Evolutionary conservation across 2,797 vertebrate genomes (phyloP), one percentile per base, ranked within the genome.

Genomic region (Notolepis coatsorum): DNA sequence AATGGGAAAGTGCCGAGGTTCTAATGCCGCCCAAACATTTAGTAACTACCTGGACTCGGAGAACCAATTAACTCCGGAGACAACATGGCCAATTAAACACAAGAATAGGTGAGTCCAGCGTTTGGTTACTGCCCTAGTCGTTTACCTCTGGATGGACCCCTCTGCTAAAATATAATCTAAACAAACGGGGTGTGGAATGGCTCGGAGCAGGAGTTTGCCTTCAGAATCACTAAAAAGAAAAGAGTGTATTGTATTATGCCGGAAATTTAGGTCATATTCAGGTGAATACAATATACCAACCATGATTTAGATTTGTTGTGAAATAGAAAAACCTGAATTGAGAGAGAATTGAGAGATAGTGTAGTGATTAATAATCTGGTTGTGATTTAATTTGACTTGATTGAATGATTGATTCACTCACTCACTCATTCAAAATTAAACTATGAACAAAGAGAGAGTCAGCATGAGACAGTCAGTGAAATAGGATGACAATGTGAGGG

Each of bases 11-110:
- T 97, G 96, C 96, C 95, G 94, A 96, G 95, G 95, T 98, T 97
- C 96, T 97, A 96, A 98, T 95, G 96, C 97, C 96, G 95, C 95
- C n/a, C 97, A 99, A 98, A 99, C 97, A 98, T 98, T 99, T 98
- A 99, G 96, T 96, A 98, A 98, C 95, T 99, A 99, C 97, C 97
- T 99, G 97, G 96, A 97, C 96, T 97, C 88, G 93, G 94, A 97
- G 96, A 98, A 98, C 96, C 98, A 99, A 99, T 99, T 99, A 99
- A 99, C 96, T 98, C 95, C 92, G 92, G 95, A 95, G 94, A 96
- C 96, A 98, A 96, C 95, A 97, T 95, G 96, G 97, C 96, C 95
- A 98, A 97, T 98, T 99, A 98, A 98, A 96, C 95, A 94, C 95
- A 93, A 95, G 97, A 97, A 92, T 92, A 97, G 96, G 96, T 98